A percentile compares a stretch with the other conserved stretches of the same genome.
Evolutionary conservation across 53 echinoderm and acorn worm genomes (phyloP).

Genomic region (Apostichopus leukothele): DNA sequence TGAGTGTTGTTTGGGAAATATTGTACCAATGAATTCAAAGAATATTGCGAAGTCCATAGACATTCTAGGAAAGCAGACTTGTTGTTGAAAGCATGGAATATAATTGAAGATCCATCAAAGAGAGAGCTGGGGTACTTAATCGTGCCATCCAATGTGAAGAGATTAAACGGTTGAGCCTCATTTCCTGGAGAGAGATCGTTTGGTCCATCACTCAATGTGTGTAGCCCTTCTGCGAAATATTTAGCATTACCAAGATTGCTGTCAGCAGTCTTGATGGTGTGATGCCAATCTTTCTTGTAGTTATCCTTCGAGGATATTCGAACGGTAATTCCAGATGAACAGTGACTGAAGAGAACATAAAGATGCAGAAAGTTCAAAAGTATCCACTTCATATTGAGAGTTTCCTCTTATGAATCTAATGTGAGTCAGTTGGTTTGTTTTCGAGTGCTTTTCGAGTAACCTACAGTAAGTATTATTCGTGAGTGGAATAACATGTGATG

Average conservation of each 20-base stretch:
- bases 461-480: too few relatives aligned
- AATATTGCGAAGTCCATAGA: slow-evolving; percentile 74
- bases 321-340: background rate
- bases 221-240: background rate
- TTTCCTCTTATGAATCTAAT: background rate
- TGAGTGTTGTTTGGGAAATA: slow-evolving; percentile 61
- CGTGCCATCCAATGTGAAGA: slow-evolving; percentile 60
- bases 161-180: slow-evolving; percentile 58
- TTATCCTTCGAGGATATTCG: background rate
- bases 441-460: too few relatives aligned
- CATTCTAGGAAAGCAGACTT: slow-evolving; percentile 79
- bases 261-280: slow-evolving; percentile 13
- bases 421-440: too few relatives aligned
- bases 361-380: background rate
- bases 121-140: slow-evolving; percentile 63
- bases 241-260: background rate
- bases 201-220: background rate
- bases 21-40: slow-evolving; percentile 51
- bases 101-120: slow-evolving; percentile 57
- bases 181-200: slow-evolving; percentile 54
- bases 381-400: background rate
- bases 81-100: slow-evolving; percentile 80
- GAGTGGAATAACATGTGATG: too few relatives aligned
- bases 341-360: too few relatives aligned
- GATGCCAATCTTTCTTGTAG: background rate